phyloP scores from a whole-genome alignment of 2,888 invertebrate species.

The Camptogramma bilineatum region DNA sequence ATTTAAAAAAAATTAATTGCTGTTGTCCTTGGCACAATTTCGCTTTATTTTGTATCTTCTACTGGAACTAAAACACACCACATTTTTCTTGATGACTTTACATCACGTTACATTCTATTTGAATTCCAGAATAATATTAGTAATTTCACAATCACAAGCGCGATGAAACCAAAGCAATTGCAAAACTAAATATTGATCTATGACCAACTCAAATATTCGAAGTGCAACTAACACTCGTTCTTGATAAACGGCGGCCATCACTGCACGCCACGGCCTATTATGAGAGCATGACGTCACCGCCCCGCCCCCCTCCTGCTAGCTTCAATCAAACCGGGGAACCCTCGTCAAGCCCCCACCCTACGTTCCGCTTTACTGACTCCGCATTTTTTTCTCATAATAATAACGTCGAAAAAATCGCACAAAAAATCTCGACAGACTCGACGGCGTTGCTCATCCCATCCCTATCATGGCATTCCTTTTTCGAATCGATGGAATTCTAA shows the following conservation, averaged over 20 bases:
- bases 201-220: slow-evolving; percentile 63
- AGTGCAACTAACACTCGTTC: slow-evolving; percentile 76
- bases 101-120: no score
- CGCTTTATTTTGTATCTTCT: no score
- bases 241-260: slow-evolving; percentile 85
- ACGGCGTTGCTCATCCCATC: slow-evolving; percentile 69
- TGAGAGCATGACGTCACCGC: slow-evolving; percentile 85
- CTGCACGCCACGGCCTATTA: slow-evolving; percentile 84
- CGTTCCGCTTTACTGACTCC: slow-evolving; percentile 84
- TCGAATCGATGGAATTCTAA: slow-evolving; percentile 67
- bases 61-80: no score
- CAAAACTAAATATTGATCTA: slow-evolving; percentile 41
- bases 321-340: slow-evolving; percentile 84
- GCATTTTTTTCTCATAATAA: slow-evolving; percentile 85
- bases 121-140: neutral
- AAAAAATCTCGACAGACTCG: slow-evolving; percentile 84
- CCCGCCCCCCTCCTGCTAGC: slow-evolving; percentile 82
- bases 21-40: no score
- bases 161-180: neutral
- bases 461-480: slow-evolving; percentile 72
- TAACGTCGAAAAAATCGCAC: slow-evolving; percentile 84
- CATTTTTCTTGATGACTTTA: no score
- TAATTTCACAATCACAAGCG: neutral
- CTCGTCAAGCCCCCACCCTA: slow-evolving; percentile 84
- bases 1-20: no score